Evolutionary conservation across 1,140 invertebrate species (phyloP).

Genomic region (Danaus plexippus): DNA sequence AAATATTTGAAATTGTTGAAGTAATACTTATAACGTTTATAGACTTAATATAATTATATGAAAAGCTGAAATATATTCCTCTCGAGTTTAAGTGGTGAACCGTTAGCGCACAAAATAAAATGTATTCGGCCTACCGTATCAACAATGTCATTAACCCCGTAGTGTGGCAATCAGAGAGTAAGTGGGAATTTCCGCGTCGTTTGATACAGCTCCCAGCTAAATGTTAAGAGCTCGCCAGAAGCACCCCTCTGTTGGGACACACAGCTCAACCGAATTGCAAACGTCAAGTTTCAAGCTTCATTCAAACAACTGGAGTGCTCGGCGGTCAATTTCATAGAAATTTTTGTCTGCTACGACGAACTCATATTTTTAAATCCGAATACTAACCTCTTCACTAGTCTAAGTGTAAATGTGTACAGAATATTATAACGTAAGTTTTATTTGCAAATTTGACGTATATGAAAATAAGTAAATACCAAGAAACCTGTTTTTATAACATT

Average conservation of each 20-base stretch:
- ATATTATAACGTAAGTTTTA: too few species aligned
- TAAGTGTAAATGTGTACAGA: too few species aligned
- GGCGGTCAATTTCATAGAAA: conserved; percentile 3
- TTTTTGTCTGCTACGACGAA: not conserved
- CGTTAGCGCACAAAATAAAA: conserved; percentile 46
- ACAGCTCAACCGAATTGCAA: conserved; percentile 13
- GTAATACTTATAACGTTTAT: too few species aligned
- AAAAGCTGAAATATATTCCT: conserved; percentile 19
- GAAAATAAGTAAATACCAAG: not conserved
- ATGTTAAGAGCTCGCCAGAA: conserved; percentile 62
- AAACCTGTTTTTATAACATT: conserved; percentile 3
- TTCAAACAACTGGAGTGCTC: conserved; percentile 5
- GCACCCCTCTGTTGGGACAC: conserved; percentile 31
- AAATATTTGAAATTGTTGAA: too few species aligned
- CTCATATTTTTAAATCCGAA: too few species aligned
- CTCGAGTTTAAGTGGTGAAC: conserved; percentile 28
- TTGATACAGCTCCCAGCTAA: conserved; percentile 63
- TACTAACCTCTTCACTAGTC: not conserved
- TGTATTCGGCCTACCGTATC: conserved; percentile 63
- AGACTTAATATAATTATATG: conserved; percentile 7
- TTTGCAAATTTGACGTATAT: too few species aligned
- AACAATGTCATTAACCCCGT: conserved; percentile 68
- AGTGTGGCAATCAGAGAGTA: conserved; percentile 70
- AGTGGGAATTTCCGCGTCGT: conserved; percentile 70
- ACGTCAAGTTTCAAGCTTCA: conserved; percentile 6